These are phyloP conservation scores for Halcyon leucocephala DNA, from an alignment of 2,797 vertebrate genomes.

Conservation along the genomic window DNA sequence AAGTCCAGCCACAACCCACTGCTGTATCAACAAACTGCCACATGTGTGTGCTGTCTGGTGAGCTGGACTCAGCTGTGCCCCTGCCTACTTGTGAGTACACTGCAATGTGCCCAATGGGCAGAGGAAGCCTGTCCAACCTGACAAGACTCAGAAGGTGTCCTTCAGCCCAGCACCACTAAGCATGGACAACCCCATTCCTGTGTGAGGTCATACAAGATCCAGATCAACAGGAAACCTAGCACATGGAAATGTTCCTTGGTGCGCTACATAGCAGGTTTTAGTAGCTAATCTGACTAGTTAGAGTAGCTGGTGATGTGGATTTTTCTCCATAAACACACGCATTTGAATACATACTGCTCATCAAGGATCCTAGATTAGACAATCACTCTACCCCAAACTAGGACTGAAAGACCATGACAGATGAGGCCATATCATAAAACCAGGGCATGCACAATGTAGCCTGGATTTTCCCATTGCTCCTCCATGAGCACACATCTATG, in stretches of 20 bases:
- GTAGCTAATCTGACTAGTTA: neutral
- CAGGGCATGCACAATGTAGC: rapidly evolving
- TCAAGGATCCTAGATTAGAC: neutral
- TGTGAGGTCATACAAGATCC: neutral
- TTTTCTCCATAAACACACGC: neutral
- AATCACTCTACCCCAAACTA: neutral
- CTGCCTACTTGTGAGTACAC: neutral
- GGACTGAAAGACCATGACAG: neutral
- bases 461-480: neutral
- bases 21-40: neutral
- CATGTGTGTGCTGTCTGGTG: rapidly evolving
- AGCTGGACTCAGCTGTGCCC: neutral
- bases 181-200: neutral
- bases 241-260: neutral
- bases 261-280: neutral
- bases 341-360: neutral
- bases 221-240: neutral
- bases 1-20: rapidly evolving
- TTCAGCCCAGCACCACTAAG: neutral
- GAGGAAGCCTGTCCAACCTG: neutral
- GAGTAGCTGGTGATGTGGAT: neutral
- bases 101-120: neutral
- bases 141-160: neutral
- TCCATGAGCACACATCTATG: neutral
- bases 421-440: neutral